These are phyloP conservation scores for Myotis findleyi DNA, from an alignment of 2,797 vertebrate species.

Conservation along the genomic window DNA sequence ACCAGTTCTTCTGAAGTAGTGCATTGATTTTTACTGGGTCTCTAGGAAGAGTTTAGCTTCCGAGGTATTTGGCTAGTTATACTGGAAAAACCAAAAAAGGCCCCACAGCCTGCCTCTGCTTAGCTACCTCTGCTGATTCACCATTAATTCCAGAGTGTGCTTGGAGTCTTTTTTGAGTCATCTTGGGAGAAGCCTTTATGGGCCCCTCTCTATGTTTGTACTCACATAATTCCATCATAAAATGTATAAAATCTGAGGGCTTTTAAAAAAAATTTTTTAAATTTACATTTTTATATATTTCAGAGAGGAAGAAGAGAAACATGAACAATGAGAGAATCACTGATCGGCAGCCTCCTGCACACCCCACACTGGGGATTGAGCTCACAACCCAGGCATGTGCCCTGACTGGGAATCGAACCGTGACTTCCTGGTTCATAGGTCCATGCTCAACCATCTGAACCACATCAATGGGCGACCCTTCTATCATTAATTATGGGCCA, in stretches of 20 bases:
- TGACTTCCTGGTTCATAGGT: too few relatives aligned
- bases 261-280: not conserved
- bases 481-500: not conserved
- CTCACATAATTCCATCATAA: not conserved
- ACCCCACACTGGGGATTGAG: too few relatives aligned
- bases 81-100: not conserved
- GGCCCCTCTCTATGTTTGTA: not conserved
- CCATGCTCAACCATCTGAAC: too few relatives aligned
- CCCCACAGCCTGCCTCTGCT: not conserved
- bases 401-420: too few relatives aligned
- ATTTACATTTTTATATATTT: not conserved
- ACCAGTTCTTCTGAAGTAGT: slow-evolving; percentile 71
- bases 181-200: not conserved
- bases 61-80: not conserved
- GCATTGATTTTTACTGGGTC: slow-evolving; percentile 58
- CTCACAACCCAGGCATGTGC: too few relatives aligned
- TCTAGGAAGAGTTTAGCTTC: not conserved
- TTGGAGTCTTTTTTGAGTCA: not conserved
- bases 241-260: not conserved
- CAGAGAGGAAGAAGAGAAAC: not conserved
- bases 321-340: too few relatives aligned
- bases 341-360: too few relatives aligned
- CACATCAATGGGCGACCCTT: not conserved
- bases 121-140: not conserved
- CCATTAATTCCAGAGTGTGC: not conserved